Evolutionary conservation across 1,140 invertebrate species (phyloP).

Genomic region (Neomicropteryx cornuta): DNA sequence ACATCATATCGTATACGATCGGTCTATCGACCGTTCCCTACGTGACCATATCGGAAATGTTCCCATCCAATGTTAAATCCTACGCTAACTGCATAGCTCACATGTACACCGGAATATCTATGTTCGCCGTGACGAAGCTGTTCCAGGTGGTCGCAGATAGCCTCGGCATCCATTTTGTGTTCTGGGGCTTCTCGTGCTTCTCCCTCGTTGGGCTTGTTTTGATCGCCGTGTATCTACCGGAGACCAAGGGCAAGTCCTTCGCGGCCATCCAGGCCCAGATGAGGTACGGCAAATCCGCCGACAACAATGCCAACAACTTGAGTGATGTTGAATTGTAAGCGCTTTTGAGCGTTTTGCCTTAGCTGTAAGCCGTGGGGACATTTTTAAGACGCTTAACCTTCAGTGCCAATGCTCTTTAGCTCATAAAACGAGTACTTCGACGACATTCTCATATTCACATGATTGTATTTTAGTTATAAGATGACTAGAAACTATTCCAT

Average conservation of each 20-base stretch:
- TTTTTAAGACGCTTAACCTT: too few relatives aligned
- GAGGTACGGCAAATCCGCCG: constrained; percentile 23
- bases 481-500: too few relatives aligned
- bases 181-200: constrained; percentile 60
- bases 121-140: constrained; percentile 63
- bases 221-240: constrained; percentile 54
- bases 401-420: too few relatives aligned
- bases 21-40: constrained; percentile 62
- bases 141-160: constrained; percentile 51
- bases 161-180: constrained; percentile 55
- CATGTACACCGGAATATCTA: constrained; percentile 56
- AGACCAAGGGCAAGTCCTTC: constrained; percentile 73
- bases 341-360: too few relatives aligned
- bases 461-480: too few relatives aligned
- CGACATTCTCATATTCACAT: too few relatives aligned
- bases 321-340: constrained; percentile 3
- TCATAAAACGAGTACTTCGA: too few relatives aligned
- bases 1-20: constrained; percentile 57
- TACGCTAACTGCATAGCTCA: constrained; percentile 59
- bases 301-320: constrained; percentile 3
- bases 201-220: constrained; percentile 52
- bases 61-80: constrained; percentile 57
- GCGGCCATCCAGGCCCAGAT: constrained; percentile 35
- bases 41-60: constrained; percentile 62
- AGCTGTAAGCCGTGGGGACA: too few relatives aligned